Conservation (phyloP, 2,113 vertebrate genomes). For the Vombatus ursinus region DNA sequence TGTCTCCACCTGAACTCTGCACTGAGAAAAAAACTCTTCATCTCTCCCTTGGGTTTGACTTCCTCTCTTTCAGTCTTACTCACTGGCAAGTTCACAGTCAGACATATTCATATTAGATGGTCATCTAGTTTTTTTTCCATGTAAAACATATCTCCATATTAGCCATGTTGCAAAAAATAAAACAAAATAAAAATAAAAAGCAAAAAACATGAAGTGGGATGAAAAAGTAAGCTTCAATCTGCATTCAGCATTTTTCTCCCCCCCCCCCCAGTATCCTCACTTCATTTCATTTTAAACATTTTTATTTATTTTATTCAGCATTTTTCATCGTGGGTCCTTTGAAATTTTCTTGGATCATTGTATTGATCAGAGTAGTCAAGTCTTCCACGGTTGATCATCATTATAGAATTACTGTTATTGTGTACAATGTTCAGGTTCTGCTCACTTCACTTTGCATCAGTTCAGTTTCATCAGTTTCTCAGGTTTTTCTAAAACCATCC, state of each 20-base stretch:
- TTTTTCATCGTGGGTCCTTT: not conserved
- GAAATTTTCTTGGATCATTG: not conserved
- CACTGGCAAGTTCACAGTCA: too few species aligned
- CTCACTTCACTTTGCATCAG: not conserved
- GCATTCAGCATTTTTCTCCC: not conserved
- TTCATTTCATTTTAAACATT: not conserved
- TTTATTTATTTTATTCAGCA: not conserved
- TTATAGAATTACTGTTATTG: not conserved
- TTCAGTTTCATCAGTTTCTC: not conserved
- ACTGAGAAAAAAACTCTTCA: too few species aligned
- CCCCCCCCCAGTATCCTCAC: fast-evolving
- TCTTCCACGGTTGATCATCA: not conserved
- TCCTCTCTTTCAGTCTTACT: too few species aligned
- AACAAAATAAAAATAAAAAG: not conserved
- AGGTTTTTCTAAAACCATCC: not conserved
- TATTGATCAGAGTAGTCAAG: not conserved
- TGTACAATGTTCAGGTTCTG: not conserved
- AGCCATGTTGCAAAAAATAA: not conserved
- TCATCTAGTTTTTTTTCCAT: not conserved
- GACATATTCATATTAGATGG: too few species aligned
- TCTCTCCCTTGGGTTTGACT: too few species aligned
- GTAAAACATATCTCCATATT: not conserved
- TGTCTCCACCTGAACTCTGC: too few species aligned
- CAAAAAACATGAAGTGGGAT: not conserved
- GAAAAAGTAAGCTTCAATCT: not conserved